Conservation (phyloP, 2,888 invertebrate genomes). For the Parnassius mnemosyne region DNA sequence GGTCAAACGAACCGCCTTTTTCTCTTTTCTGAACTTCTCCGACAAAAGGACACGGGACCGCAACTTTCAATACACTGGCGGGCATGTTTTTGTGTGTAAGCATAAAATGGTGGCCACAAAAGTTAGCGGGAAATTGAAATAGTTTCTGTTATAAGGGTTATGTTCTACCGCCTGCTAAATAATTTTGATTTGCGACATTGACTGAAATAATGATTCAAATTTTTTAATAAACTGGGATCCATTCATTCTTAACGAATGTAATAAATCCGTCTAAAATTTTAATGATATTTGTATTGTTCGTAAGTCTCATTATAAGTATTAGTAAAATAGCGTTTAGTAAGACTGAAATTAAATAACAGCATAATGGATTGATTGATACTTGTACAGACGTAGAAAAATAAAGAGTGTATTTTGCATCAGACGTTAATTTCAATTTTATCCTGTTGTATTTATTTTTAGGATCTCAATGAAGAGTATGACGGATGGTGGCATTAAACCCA, state of each 20-base stretch:
- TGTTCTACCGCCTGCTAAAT: constrained; percentile 32
- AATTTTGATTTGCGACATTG: constrained; percentile 1
- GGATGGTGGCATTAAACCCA: constrained; percentile 15
- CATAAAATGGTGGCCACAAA: constrained; percentile 45
- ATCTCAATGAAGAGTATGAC: constrained; percentile 12
- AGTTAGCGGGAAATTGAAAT: constrained; percentile 38
- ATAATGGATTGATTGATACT: too few relatives aligned
- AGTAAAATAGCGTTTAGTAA: too few relatives aligned
- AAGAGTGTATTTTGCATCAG: too few relatives aligned
- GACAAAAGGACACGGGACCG: constrained; percentile 28
- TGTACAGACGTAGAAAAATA: too few relatives aligned
- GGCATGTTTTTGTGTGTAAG: constrained; percentile 43
- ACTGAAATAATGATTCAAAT: neutral
- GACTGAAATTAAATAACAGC: too few relatives aligned
- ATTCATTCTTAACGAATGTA: too few relatives aligned
- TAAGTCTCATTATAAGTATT: too few relatives aligned
- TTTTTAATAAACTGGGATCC: neutral
- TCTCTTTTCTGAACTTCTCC: constrained; percentile 17
- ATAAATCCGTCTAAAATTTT: too few relatives aligned
- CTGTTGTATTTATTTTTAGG: constrained; percentile 5
- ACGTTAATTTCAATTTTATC: too few relatives aligned
- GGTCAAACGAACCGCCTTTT: constrained; percentile 47
- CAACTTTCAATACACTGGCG: constrained; percentile 32
- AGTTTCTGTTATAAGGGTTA: constrained; percentile 39
- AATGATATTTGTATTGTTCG: too few relatives aligned